Base-by-base conservation (phyloP, 2,113 vertebrate species). In the Chionis minor region DNA sequence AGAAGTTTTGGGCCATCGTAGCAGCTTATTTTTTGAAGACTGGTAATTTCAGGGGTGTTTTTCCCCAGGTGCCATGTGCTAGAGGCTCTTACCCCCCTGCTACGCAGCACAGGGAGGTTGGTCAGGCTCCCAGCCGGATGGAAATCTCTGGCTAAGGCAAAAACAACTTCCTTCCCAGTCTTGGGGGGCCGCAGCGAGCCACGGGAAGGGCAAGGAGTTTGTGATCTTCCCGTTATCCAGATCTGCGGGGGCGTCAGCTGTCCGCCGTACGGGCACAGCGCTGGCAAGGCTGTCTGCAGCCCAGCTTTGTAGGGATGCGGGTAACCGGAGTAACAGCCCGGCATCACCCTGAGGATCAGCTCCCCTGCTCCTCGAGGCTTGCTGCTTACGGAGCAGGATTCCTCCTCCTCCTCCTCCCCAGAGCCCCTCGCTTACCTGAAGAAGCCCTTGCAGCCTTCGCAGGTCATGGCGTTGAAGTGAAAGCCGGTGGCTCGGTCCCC, bases 401-500 rank as follows among this genome's bases (percentile, higher is more conserved):
- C 30, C 66, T 13, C 22, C 47, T 9, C 28, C 38, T n/a, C 38
- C 38, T 38, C 38, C 38, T 38, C 38, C 38, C 49, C 33, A 3
- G 5, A 6, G 62, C 1, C 17, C 8, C 38, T 2, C 12, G 27
- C 95, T 42, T 97, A 99, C 99, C 99, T 99, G 98, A 99, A 99
- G 97, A 99, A 99, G 42, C 99, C 99, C 97, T 99, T 99, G 98
- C 99, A 99, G 97, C 99, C 99, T 94, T 99, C 99, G 17, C 99
- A 99, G 90, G 99, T 99, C 99, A 99, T 99, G 85, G 99, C 99
- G 0, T 99, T 99, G 98, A 99, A 99, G 98, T 99, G 99, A 91
- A 99, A 99, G 38, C 99, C 99, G 0, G 99, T 99, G 95, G 99
- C 99, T 86, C 98, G 98, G 98, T 99, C 99, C 16, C 99, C 99